A percentile compares a stretch with the other conserved stretches of the same genome.
Conservation (phyloP, 2,113 vertebrate species). For the Leucoraja erinaceus region DNA sequence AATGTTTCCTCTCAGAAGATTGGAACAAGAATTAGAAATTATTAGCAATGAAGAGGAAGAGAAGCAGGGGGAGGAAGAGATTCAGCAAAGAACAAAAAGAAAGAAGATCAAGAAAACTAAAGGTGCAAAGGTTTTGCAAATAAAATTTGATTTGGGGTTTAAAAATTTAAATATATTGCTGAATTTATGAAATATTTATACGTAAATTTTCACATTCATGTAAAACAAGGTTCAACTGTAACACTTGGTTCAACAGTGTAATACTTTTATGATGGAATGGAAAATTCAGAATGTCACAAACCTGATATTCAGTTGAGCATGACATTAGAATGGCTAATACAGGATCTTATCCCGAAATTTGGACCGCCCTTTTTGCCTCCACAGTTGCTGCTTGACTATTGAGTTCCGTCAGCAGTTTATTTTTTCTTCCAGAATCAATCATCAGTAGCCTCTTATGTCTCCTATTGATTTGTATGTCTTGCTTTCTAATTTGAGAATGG, state of each 20-base stretch:
- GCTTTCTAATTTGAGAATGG: neutral
- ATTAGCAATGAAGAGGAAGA: slow-evolving; percentile 46
- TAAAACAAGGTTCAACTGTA: neutral
- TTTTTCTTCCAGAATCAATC: too few relatives aligned
- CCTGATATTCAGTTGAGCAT: neutral
- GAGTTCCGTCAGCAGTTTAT: too few relatives aligned
- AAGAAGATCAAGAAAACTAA: slow-evolving; percentile 72
- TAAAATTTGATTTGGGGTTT: slow-evolving; percentile 7
- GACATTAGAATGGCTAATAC: neutral
- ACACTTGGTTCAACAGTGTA: neutral
- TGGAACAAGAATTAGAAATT: slow-evolving; percentile 40
- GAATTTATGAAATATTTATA: neutral
- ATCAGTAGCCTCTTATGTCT: too few relatives aligned
- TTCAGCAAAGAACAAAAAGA: slow-evolving; percentile 54
- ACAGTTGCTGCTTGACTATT: too few relatives aligned
- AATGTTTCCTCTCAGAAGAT: slow-evolving; percentile 42
- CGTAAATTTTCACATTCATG: neutral
- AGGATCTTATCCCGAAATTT: too few relatives aligned
- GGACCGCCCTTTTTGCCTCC: too few relatives aligned
- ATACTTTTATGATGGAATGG: neutral
- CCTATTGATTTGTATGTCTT: too few relatives aligned
- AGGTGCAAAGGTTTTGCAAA: slow-evolving; percentile 50
- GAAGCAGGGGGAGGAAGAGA: slow-evolving; percentile 46
- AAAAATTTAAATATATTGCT: neutral
- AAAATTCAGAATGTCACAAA: neutral